Base-by-base conservation (phyloP, 2,888 invertebrate species). In the Tromatobia lineatoria region DNA sequence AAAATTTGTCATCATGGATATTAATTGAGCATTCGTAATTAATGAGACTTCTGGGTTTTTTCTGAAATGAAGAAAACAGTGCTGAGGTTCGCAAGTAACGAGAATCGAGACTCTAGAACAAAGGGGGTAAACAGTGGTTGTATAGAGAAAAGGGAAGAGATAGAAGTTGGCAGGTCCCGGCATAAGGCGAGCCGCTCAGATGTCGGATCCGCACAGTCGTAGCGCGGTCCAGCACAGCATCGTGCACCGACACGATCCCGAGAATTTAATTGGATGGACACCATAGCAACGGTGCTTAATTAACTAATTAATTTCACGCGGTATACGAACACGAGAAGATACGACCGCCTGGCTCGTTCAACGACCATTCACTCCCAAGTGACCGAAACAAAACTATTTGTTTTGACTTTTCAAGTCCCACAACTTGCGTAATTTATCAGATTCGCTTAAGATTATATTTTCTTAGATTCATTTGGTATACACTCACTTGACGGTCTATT, bases 231-330 rank as follows among this genome's bases (percentile, higher is more conserved):
- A 34, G 34, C 69, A 42, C 50, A 59, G 54, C 76, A 73, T 88
- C 88, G 86, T 57, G 61, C 76, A 73, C 84, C 85, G 87, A 88
- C 87, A 86, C 87, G 86, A 81, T 79, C 85, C 79, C 86, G 70
- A 86, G 88, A 90, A 91, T 93, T 93, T 93, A 93, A 93, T 93
- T 93, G 92, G 92, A 93, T 88, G 89, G 91, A 91, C 92, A 90
- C 89, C 91, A 89, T 90, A 87, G 88, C 90, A 87, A 80, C 86
- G 88, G 88, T 90, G 91, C 89, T 93, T 93, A 93, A 93, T 93
- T 91, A 92, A 92, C 91, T 92, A 93, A 93, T 93, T 93, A 93
- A 92, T 92, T 93, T 93, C 90, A 89, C 91, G 89, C 91, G 88
- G 86, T 86, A 87, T 80, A 87, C 88, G 88, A 89, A 89, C 89